These are phyloP conservation scores for Macrochelys suwanniensis DNA, from an alignment of 2,797 vertebrate genomes.

Conservation along the genomic window DNA sequence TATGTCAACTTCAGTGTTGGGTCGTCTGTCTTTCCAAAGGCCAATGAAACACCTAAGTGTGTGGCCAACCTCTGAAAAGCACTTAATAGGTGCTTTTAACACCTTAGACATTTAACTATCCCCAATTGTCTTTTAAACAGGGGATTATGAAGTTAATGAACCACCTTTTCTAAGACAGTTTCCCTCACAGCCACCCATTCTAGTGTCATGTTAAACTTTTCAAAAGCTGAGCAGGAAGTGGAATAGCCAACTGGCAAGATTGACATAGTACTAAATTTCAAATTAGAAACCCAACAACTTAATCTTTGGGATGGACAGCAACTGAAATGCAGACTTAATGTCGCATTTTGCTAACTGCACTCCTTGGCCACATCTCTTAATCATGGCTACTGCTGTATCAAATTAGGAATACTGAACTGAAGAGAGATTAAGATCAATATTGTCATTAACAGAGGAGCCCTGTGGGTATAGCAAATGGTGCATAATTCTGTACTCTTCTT, in stretches of 20 bases:
- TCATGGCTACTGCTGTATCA: conserved; percentile 47
- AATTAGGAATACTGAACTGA: conserved; percentile 64
- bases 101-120: conserved; percentile 45
- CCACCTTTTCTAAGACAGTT: conserved; percentile 31
- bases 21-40: conserved; percentile 30
- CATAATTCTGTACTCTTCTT: conserved; percentile 46
- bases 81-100: conserved; percentile 56
- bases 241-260: conserved; percentile 40
- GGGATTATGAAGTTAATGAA: conserved; percentile 65
- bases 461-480: conserved; percentile 51
- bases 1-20: conserved; percentile 39
- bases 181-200: conserved; percentile 60
- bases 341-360: conserved; percentile 51
- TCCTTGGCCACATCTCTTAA: conserved; percentile 66
- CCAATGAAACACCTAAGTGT: conserved; percentile 27
- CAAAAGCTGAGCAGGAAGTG: conserved; percentile 52
- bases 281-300: conserved; percentile 43
- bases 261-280: conserved; percentile 60
- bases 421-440: conserved; percentile 55
- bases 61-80: conserved; percentile 40
- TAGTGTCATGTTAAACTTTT: conserved; percentile 40
- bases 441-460: conserved; percentile 59
- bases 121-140: conserved; percentile 50
- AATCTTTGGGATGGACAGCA: background rate
- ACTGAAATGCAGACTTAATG: conserved; percentile 52